Evolutionary conservation across 2,888 invertebrate species (phyloP), one percentile per base, ranked within the genome.

Genomic region (Ophonus ardosiacus): DNA sequence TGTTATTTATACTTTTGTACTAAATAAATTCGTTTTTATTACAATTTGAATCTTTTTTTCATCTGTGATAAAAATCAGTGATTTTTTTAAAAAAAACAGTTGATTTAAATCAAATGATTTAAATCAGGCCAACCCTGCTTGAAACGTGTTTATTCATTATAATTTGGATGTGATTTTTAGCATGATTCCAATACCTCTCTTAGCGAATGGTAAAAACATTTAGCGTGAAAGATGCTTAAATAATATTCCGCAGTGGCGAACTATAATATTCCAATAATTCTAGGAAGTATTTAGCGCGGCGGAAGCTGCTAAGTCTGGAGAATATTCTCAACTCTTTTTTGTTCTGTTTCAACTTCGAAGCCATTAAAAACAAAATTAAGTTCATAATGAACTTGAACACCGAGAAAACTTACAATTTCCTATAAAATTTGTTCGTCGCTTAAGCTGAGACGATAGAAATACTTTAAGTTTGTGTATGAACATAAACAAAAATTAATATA

Each of bases 291-390:
- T 71, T 56, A 43, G 15, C n/a, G 24, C 21, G 61, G 40, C 24
- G 15, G 57, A 31, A 24, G 61, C 79, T 17, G 57, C 57, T 63
- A 81, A 81, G 17, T 81, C 80, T 63, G 68, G 40, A 43, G 61
- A 81, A 65, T 81, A 81, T 81, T 81, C 65, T 38, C 10, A 82
- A 82, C 71, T 82, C 68, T 68, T 82, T 82, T 82, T 82, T 82
- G 82, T 82, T 51, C 71, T 71, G 57, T 56, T 82, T 71, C 65
- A 71, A 82, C 82, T 65, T n/a, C 10, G 82, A 82, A 82, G 82
- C 82, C 82, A 82, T 82, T 82, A 82, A 82, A 82, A 71, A 82
- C 71, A 82, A 82, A 82, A 82, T 82, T 82, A 82, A 82, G 82
- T 82, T 82, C 71, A 82, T 82, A 82, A 82, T 82, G 82, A 82